Evolutionary conservation across 1,140 invertebrate species (phyloP).

Genomic region (Dryas iulia): DNA sequence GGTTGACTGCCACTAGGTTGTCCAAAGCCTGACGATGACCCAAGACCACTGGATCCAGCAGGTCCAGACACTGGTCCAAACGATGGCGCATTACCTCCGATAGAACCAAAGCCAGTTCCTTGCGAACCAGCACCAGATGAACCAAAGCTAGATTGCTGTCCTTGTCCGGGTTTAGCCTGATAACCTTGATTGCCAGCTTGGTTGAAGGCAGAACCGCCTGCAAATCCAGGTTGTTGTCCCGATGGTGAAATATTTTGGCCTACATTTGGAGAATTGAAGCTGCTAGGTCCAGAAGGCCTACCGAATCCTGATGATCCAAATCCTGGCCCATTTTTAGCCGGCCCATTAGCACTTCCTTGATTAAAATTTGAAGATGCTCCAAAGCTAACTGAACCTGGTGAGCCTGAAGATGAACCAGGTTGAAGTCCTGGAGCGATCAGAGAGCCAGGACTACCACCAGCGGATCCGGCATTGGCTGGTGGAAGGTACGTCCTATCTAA

Average conservation of each 20-base stretch:
- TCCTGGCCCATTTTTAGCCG: neutral
- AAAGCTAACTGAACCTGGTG: conserved; percentile 21
- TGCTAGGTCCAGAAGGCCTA: neutral
- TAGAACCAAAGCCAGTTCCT: conserved; percentile 14
- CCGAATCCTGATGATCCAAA: neutral
- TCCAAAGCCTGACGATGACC: neutral
- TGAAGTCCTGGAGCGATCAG: conserved; percentile 50
- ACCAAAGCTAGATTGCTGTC: conserved; percentile 24
- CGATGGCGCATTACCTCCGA: conserved; percentile 13
- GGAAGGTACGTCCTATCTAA: conserved; percentile 84
- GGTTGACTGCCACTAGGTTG: conserved; percentile 7
- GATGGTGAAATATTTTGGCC: neutral
- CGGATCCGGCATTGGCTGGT: conserved; percentile 78
- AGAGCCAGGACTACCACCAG: conserved; percentile 76
- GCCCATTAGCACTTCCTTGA: neutral
- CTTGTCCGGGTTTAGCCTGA: neutral
- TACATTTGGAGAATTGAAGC: neutral
- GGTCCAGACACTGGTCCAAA: conserved; percentile 14
- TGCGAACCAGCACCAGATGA: neutral
- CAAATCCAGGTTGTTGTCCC: neutral
- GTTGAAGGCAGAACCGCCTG: conserved; percentile 3
- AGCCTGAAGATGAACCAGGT: conserved; percentile 8
- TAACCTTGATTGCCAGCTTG: conserved; percentile 13
- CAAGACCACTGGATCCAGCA: neutral
- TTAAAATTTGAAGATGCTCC: neutral